These are phyloP conservation scores for Machimus rusticus DNA, from an alignment of 2,888 invertebrate genomes.

Conservation along the genomic window DNA sequence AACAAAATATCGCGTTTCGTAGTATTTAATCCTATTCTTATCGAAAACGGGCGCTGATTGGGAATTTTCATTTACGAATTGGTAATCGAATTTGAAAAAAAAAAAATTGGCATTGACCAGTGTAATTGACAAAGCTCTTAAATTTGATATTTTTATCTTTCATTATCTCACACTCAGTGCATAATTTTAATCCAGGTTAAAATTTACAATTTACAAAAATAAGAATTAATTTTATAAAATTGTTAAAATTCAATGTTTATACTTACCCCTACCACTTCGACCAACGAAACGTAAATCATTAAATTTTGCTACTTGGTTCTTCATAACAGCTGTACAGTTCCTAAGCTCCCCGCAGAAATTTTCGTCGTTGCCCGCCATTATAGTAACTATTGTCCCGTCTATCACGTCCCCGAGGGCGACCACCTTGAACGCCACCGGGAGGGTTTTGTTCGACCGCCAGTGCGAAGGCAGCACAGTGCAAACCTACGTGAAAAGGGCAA, in stretches of 20 bases:
- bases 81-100: too few species aligned
- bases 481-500: slow-evolving; percentile 61
- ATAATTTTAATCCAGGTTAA: too few species aligned
- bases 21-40: too few species aligned
- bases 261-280: slow-evolving; percentile 93
- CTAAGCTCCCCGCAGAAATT: slow-evolving; percentile 93
- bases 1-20: too few species aligned
- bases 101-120: too few species aligned
- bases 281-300: slow-evolving; percentile 97
- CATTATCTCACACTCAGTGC: too few species aligned
- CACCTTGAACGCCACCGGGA: slow-evolving; percentile 95
- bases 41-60: too few species aligned
- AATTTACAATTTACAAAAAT: too few species aligned
- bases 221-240: too few species aligned
- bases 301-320: slow-evolving; percentile 97
- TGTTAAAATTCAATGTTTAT: neutral
- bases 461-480: slow-evolving; percentile 92
- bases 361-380: slow-evolving; percentile 96
- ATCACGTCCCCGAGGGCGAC: slow-evolving; percentile 90
- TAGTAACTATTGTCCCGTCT: slow-evolving; percentile 93
- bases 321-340: slow-evolving; percentile 94
- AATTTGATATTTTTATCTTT: too few species aligned
- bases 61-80: too few species aligned
- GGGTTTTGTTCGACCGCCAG: slow-evolving; percentile 96
- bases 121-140: too few species aligned